Conservation (phyloP, 2,113 vertebrate species). For the Pterocles gutturalis region DNA sequence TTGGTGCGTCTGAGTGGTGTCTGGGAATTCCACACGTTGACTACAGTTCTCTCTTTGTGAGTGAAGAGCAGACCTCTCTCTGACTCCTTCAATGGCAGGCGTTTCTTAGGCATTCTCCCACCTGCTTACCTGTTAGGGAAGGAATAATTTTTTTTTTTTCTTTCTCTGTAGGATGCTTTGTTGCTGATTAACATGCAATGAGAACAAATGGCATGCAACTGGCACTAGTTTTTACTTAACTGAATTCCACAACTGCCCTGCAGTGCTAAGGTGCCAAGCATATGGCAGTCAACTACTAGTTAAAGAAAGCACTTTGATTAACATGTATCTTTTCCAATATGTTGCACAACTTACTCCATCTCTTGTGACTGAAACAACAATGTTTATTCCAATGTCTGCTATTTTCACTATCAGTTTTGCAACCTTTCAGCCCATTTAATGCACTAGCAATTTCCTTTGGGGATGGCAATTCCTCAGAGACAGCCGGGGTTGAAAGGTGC, state of each 20-base stretch:
- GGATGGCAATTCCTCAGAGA: not conserved
- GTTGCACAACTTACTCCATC: not conserved
- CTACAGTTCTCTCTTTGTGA: too few species aligned
- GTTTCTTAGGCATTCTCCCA: not conserved
- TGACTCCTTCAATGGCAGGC: too few species aligned
- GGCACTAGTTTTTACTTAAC: not conserved
- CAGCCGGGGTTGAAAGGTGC: not conserved
- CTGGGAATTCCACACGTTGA: too few species aligned
- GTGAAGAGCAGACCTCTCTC: too few species aligned
- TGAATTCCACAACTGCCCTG: not conserved
- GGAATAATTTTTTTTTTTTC: not conserved
- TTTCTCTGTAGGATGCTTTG: not conserved
- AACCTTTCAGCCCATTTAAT: not conserved
- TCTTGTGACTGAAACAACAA: not conserved
- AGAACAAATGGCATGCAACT: not conserved
- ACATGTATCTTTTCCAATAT: not conserved
- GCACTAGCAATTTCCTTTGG: not conserved
- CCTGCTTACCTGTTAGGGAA: not conserved
- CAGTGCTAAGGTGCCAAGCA: not conserved
- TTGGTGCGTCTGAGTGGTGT: too few species aligned
- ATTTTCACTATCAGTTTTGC: not conserved
- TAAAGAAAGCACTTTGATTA: not conserved
- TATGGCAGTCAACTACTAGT: not conserved
- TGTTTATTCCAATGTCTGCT: not conserved
- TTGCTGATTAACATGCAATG: not conserved